A percentile compares a stretch with the other conserved stretches of the same genome.
Evolutionary conservation across 2,797 vertebrate genomes (phyloP).

Genomic region (Enteromius anoplus): DNA sequence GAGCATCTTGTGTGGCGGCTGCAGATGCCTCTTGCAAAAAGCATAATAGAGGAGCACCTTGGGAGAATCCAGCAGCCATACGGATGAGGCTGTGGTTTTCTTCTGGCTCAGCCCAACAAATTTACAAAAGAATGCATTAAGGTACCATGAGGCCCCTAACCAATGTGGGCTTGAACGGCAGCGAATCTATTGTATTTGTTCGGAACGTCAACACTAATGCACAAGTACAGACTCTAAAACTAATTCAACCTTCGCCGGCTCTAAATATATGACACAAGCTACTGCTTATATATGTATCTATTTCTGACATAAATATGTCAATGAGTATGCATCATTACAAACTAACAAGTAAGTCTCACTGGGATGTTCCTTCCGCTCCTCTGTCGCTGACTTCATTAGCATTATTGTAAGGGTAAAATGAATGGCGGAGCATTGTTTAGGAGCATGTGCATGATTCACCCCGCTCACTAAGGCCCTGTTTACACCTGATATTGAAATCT

Average conservation of each 20-base stretch:
- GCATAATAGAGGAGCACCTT: conserved; percentile 63
- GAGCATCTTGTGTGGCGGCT: conserved; percentile 58
- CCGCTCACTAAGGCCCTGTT: background rate
- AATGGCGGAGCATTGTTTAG: conserved; percentile 22
- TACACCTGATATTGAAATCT: conserved; percentile 6
- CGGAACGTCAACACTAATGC: conserved; percentile 48
- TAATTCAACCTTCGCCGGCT: conserved; percentile 20
- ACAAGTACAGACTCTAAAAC: conserved; percentile 41
- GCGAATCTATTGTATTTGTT: conserved; percentile 47
- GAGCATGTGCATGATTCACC: background rate
- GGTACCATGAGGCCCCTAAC: conserved; percentile 51
- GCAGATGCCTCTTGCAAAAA: conserved; percentile 59
- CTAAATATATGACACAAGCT: background rate
- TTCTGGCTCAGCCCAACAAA: conserved; percentile 54
- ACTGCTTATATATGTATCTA: conserved; percentile 11
- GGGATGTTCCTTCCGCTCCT: conserved; percentile 46
- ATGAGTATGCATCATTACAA: conserved; percentile 53
- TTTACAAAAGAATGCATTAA: conserved; percentile 56
- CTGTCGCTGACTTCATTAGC: conserved; percentile 54
- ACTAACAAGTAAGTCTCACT: conserved; percentile 52
- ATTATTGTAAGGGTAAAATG: conserved; percentile 36
- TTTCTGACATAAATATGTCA: conserved; percentile 55
- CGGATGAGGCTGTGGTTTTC: conserved; percentile 54
- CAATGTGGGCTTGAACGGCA: conserved; percentile 49
- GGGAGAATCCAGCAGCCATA: conserved; percentile 59